Evolutionary conservation across 2,888 invertebrate genomes (phyloP).

Genomic region (Torymus texanus): DNA sequence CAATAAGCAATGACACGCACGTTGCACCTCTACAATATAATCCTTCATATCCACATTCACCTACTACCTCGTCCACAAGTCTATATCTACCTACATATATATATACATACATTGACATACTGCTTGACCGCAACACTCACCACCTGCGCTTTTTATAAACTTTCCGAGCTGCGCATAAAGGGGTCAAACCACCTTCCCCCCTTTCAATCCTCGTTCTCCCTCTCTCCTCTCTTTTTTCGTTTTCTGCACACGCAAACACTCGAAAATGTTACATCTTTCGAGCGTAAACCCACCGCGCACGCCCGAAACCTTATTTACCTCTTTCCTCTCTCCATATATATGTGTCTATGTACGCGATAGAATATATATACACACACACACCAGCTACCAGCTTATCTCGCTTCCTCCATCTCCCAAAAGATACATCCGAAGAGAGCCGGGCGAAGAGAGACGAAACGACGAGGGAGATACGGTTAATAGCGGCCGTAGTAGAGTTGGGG

Average conservation of each 20-base stretch:
- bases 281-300: not conserved
- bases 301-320: not conserved
- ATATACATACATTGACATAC: no score
- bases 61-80: no score
- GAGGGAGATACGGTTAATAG: slow-evolving; percentile 41
- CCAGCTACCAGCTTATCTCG: slow-evolving; percentile 34
- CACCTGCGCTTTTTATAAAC: slow-evolving; percentile 4
- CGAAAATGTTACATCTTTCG: slow-evolving; percentile 6
- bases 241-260: not conserved
- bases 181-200: not conserved
- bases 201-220: slow-evolving; percentile 3
- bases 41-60: no score
- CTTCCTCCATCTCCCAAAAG: slow-evolving; percentile 21
- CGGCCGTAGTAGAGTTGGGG: not conserved
- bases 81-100: no score
- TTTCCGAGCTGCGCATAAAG: not conserved
- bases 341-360: no score
- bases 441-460: not conserved
- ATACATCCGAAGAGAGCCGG: slow-evolving; percentile 24
- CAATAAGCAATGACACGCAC: no score
- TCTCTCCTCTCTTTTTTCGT: no score
- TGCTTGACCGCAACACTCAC: not conserved
- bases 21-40: no score
- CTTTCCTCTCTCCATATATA: not conserved
- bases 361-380: not conserved